Percentiles rank a stretch among this genome's conserved stretches.
phyloP scores from a whole-genome alignment of 2,113 vertebrate species.

The Motacilla alba region DNA sequence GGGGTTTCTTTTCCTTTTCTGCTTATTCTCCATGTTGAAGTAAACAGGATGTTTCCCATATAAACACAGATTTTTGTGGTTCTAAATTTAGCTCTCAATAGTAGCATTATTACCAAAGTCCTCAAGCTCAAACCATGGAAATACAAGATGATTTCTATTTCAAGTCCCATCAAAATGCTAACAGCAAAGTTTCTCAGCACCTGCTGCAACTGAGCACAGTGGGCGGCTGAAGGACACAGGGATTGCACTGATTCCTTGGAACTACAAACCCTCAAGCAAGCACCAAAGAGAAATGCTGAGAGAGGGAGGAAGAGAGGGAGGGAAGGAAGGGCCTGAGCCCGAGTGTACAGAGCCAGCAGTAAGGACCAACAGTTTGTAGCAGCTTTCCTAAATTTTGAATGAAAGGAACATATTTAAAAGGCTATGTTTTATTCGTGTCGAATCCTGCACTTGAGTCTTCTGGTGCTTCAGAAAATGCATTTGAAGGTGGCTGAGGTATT shows the following conservation, averaged over 20 bases:
- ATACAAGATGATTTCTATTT: not conserved
- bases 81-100: not conserved
- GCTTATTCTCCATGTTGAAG: not conserved
- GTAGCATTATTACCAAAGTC: not conserved
- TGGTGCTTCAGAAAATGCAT: not conserved
- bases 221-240: not conserved
- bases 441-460: not conserved
- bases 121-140: not conserved
- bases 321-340: not conserved
- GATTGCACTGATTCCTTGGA: not conserved
- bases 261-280: not conserved
- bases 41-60: not conserved
- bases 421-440: not conserved
- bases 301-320: not conserved
- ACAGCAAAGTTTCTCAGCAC: not conserved
- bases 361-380: not conserved
- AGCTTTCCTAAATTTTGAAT: not conserved
- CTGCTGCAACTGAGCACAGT: rapidly evolving
- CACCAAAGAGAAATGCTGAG: not conserved
- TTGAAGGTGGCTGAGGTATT: constrained; percentile 16
- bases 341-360: not conserved
- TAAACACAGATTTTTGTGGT: not conserved
- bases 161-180: not conserved
- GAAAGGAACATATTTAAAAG: not conserved
- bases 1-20: not conserved